Percentiles rank a stretch among this genome's conserved stretches.
phyloP scores from a whole-genome alignment of 2,888 invertebrate species.

The Drosophila vallismaia region DNA sequence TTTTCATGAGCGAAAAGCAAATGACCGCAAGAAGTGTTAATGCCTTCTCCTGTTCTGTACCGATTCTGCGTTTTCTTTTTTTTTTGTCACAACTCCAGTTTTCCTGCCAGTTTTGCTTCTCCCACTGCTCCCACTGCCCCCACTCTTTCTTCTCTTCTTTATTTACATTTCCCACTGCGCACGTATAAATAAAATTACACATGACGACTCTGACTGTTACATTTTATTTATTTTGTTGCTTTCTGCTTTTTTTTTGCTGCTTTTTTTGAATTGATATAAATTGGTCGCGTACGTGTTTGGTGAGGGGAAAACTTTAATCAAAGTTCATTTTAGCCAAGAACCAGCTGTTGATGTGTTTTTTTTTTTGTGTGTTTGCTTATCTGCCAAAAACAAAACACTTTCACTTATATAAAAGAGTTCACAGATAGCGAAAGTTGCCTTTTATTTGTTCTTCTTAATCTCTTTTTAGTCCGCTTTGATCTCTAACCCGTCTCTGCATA shows the following conservation, averaged over 20 bases:
- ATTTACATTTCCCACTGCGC: constrained; percentile 73
- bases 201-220: constrained; percentile 20
- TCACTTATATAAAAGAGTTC: constrained; percentile 42
- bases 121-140: constrained; percentile 2
- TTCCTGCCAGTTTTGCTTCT: background rate
- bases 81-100: background rate
- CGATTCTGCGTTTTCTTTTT: background rate
- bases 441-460: constrained; percentile 11
- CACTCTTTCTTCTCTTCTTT: constrained; percentile 16
- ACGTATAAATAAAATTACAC: constrained; percentile 56
- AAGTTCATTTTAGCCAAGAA: constrained; percentile 17
- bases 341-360: constrained; percentile 38
- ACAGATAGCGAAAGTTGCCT: constrained; percentile 36
- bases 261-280: constrained; percentile 35
- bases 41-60: constrained; percentile 34
- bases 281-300: constrained; percentile 23
- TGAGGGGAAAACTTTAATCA: constrained; percentile 17
- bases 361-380: constrained; percentile 43
- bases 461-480: background rate
- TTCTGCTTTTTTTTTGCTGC: constrained; percentile 9
- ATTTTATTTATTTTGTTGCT: constrained; percentile 20
- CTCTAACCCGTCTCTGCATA: background rate
- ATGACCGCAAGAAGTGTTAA: constrained; percentile 65
- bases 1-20: constrained; percentile 49
- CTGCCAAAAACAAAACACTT: constrained; percentile 33